These are phyloP conservation scores for Dicaeum eximium DNA, from an alignment of 2,113 vertebrate genomes.

Conservation along the genomic window DNA sequence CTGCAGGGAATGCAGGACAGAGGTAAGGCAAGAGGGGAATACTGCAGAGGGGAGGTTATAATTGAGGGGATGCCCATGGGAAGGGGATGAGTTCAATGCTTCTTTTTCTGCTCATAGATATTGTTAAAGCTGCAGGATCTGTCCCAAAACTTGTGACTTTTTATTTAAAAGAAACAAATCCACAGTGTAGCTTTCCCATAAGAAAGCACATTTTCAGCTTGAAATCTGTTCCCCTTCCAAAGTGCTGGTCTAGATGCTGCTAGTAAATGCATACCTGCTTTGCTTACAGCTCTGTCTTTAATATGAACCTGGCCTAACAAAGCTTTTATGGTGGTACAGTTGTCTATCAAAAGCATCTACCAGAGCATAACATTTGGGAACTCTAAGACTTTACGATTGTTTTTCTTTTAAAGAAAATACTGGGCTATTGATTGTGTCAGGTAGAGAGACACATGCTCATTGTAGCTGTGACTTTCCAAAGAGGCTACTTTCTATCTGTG, in stretches of 20 bases:
- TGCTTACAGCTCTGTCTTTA: neutral
- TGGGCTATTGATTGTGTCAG: neutral
- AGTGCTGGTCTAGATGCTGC: neutral
- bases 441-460: neutral
- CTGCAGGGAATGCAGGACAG: conserved; percentile 66
- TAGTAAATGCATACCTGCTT: neutral
- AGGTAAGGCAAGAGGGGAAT: conserved; percentile 59
- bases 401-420: neutral
- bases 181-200: neutral
- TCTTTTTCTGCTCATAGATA: neutral
- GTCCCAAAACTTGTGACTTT: neutral
- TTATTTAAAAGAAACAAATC: neutral
- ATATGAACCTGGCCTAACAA: neutral
- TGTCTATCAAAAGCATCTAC: neutral
- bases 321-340: neutral
- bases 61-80: neutral
- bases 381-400: neutral
- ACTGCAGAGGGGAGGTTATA: neutral
- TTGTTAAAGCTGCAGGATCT: neutral
- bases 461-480: neutral
- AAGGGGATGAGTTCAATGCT: neutral
- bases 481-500: neutral
- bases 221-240: neutral
- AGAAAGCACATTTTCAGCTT: neutral
- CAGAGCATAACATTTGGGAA: neutral